Percentiles rank a stretch among this genome's conserved stretches.
Conservation (phyloP, 2,797 vertebrate species). For the Dendrocincla fuliginosa region DNA sequence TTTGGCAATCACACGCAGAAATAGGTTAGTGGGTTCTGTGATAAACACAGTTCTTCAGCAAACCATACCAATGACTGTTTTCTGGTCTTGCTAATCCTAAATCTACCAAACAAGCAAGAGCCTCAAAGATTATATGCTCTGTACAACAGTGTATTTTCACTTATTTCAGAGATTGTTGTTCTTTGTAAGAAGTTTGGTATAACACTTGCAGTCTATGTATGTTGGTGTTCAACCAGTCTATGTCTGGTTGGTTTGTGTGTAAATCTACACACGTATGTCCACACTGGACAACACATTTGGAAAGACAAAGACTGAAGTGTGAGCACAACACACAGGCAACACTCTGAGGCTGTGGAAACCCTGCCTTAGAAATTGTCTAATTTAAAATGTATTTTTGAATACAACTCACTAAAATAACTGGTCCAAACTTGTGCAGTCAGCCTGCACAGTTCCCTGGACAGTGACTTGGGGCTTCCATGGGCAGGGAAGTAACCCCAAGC, state of each 20-base stretch:
- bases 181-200: neutral
- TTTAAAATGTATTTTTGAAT: neutral
- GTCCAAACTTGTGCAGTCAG: neutral
- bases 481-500: neutral
- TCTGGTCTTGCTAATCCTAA: neutral
- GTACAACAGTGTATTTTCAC: neutral
- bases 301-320: neutral
- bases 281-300: neutral
- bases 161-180: neutral
- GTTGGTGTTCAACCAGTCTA: neutral
- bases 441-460: neutral
- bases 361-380: neutral
- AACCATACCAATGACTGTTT: neutral
- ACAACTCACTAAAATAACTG: neutral
- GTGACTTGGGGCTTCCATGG: neutral
- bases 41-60: neutral
- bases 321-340: neutral
- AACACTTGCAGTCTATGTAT: neutral
- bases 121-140: neutral
- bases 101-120: neutral
- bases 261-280: neutral
- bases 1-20: neutral
- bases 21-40: neutral
- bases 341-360: neutral
- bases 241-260: neutral